phyloP scores from a whole-genome alignment of 2,113 vertebrate species.

The Ornithorhynchus anatinus region DNA sequence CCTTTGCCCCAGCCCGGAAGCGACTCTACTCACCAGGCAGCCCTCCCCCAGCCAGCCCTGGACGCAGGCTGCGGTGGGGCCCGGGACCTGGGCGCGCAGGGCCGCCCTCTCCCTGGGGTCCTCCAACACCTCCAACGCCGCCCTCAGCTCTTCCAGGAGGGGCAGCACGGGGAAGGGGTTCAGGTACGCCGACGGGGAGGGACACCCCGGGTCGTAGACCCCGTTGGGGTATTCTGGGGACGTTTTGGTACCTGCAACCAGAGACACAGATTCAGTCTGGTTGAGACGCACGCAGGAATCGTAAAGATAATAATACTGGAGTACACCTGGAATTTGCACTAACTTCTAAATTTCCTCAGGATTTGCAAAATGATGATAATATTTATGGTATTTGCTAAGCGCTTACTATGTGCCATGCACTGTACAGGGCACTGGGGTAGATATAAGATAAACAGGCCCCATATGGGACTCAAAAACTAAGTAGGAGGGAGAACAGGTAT shows the following conservation, averaged over 20 bases:
- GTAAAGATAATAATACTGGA: too few relatives aligned
- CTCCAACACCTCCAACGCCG: slow-evolving; percentile 75
- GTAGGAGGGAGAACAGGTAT: too few relatives aligned
- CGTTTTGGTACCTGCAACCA: slow-evolving; percentile 80
- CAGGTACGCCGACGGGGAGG: slow-evolving; percentile 64
- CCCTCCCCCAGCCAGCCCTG: slow-evolving; percentile 79
- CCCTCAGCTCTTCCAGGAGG: slow-evolving; percentile 82
- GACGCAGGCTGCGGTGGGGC: slow-evolving; percentile 74
- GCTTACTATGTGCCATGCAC: too few relatives aligned
- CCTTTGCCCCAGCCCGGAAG: neutral
- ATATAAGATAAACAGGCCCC: too few relatives aligned
- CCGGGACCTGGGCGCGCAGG: slow-evolving; percentile 77
- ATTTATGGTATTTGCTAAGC: too few relatives aligned
- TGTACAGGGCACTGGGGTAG: too few relatives aligned
- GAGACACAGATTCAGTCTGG: neutral
- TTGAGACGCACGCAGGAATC: too few relatives aligned
- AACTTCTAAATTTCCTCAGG: too few relatives aligned
- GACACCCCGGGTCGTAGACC: slow-evolving; percentile 63
- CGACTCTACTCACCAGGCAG: slow-evolving; percentile 72
- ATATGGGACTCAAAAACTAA: too few relatives aligned
- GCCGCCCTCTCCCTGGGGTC: slow-evolving; percentile 72
- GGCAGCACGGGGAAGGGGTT: slow-evolving; percentile 77
- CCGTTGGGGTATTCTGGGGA: slow-evolving; percentile 69
- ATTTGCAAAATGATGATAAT: too few relatives aligned
- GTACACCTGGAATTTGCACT: too few relatives aligned